phyloP scores from a whole-genome alignment of 2,888 invertebrate species.

The Nephrocerus scutellatus region DNA sequence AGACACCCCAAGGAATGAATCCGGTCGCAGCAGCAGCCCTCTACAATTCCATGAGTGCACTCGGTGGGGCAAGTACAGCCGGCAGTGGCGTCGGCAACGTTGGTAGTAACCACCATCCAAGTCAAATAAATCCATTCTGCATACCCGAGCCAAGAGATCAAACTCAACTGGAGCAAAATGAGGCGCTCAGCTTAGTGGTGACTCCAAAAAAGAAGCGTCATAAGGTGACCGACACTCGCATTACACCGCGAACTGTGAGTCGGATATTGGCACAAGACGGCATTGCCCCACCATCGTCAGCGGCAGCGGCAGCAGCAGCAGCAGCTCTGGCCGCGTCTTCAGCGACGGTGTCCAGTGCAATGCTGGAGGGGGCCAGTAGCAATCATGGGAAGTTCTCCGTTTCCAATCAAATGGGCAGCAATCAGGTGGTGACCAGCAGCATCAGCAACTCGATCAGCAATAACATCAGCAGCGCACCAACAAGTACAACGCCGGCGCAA shows the following conservation, averaged over 20 bases:
- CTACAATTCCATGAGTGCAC: constrained; percentile 59
- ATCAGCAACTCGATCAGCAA: constrained; percentile 13
- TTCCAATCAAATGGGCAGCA: background rate
- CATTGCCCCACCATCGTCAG: constrained; percentile 58
- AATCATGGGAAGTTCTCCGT: background rate
- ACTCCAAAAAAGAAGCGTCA: constrained; percentile 94
- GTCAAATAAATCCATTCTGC: constrained; percentile 51
- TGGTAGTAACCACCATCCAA: constrained; percentile 25
- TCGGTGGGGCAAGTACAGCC: constrained; percentile 49
- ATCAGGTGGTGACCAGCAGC: constrained; percentile 47
- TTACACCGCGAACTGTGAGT: constrained; percentile 84
- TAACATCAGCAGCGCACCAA: constrained; percentile 34
- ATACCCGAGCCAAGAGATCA: constrained; percentile 57
- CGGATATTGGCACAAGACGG: constrained; percentile 78
- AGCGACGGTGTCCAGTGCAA: constrained; percentile 8
- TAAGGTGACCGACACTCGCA: constrained; percentile 92
- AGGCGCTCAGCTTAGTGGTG: constrained; percentile 89
- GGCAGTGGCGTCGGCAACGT: too few species aligned
- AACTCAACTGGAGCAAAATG: constrained; percentile 76
- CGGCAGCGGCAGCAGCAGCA: constrained; percentile 16
- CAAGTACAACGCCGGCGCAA: constrained; percentile 49
- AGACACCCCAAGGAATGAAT: constrained; percentile 60
- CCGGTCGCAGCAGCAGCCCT: constrained; percentile 55
- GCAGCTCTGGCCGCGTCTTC: constrained; percentile 20
- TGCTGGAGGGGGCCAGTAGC: constrained; percentile 11